These are phyloP conservation scores for Lacerta viridis DNA, from an alignment of 2,797 vertebrate species.

Conservation along the genomic window DNA sequence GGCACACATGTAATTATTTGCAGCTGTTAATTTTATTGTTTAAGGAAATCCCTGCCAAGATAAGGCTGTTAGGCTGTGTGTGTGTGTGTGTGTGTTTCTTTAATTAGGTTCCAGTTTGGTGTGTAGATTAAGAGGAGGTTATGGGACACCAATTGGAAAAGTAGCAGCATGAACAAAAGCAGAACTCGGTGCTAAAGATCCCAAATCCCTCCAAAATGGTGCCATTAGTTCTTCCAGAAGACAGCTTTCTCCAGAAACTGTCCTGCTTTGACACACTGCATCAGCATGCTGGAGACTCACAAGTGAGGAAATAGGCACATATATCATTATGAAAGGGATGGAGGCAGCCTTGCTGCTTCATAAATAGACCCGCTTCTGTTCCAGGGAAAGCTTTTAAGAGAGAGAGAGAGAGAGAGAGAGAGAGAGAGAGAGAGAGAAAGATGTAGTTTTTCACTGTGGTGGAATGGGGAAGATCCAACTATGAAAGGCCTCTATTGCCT, in stretches of 20 bases:
- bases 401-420: no score
- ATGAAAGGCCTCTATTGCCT: not conserved
- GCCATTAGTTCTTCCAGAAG: no score
- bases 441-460: not conserved
- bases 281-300: not conserved
- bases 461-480: not conserved
- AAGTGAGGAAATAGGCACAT: not conserved
- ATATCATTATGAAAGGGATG: not conserved
- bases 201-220: no score
- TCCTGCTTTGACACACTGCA: not conserved
- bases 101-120: constrained; percentile 25
- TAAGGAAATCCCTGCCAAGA: constrained; percentile 28
- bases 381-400: not conserved
- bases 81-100: not conserved
- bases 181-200: not conserved
- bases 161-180: not conserved
- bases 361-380: not conserved
- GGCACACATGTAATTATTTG: constrained; percentile 27
- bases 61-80: not conserved
- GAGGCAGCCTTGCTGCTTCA: not conserved
- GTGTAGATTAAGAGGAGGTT: constrained; percentile 11
- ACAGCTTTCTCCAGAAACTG: not conserved
- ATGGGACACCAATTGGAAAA: not conserved
- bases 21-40: constrained; percentile 73
- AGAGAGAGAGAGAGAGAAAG: no score